Conservation (phyloP, 2,888 invertebrate species). For the Cataglyphis altisquamis region DNA sequence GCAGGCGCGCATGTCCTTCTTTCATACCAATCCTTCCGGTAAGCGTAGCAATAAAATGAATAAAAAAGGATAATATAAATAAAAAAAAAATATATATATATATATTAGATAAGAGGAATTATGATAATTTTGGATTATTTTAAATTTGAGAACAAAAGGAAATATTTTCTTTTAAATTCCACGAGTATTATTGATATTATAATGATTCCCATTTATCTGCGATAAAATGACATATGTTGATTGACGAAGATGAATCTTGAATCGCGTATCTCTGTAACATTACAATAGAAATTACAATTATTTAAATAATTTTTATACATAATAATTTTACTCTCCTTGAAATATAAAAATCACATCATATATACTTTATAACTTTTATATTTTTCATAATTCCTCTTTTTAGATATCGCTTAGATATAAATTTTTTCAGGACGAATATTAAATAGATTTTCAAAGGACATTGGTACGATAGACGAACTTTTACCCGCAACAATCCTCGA, state of each 20-base stretch:
- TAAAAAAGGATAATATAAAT: not conserved
- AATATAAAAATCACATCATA: not conserved
- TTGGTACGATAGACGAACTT: constrained; percentile 89
- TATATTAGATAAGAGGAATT: not conserved
- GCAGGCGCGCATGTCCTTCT: constrained; percentile 93
- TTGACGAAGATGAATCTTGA: not conserved
- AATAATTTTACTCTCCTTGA: not conserved
- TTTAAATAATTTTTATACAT: not conserved
- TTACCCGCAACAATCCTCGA: constrained; percentile 88
- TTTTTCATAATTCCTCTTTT: not conserved
- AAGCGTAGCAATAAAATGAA: constrained; percentile 65
- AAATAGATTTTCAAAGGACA: constrained; percentile 93
- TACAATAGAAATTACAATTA: not conserved
- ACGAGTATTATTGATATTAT: not conserved
- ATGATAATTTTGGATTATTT: not conserved
- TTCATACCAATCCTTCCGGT: constrained; percentile 94
- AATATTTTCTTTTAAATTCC: not conserved
- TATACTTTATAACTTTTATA: not conserved
- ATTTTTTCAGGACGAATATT: constrained; percentile 87
- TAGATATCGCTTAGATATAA: not conserved
- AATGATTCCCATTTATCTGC: not conserved
- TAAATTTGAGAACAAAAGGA: not conserved
- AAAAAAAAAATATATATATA: not conserved
- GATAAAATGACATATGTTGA: not conserved
- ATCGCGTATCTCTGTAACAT: not conserved